Conservation (phyloP, 2,888 invertebrate species). For the Fragum whitleyi region DNA sequence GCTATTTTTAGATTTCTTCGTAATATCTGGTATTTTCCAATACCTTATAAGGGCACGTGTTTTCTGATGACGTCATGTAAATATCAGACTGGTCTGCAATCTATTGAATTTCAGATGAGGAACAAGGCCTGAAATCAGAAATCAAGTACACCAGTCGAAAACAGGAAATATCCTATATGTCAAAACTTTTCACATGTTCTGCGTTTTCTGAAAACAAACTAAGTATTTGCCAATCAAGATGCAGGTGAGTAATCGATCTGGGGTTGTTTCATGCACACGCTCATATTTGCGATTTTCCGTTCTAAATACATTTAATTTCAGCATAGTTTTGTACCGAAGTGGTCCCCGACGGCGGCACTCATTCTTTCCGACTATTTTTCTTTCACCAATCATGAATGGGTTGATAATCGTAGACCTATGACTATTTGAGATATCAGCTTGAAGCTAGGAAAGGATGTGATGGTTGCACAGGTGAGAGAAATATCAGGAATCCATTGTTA, state of each 20-base stretch:
- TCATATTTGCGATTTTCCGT: too few relatives aligned
- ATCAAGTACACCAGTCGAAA: not conserved
- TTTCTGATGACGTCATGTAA: constrained; percentile 38
- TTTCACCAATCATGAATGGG: too few relatives aligned
- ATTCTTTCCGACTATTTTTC: too few relatives aligned
- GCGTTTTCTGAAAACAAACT: not conserved
- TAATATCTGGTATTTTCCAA: not conserved
- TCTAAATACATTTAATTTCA: too few relatives aligned
- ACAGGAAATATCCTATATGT: constrained; percentile 14
- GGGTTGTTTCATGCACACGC: too few relatives aligned
- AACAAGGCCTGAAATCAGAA: not conserved
- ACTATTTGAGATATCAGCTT: too few relatives aligned
- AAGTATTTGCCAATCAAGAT: not conserved
- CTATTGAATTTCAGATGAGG: not conserved
- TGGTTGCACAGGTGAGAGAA: too few relatives aligned
- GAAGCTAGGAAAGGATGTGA: too few relatives aligned
- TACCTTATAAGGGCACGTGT: constrained; percentile 45
- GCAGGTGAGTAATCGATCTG: not conserved
- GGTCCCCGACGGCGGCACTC: too few relatives aligned
- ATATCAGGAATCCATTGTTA: too few relatives aligned
- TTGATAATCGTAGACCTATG: too few relatives aligned
- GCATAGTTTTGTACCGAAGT: too few relatives aligned
- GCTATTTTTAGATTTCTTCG: constrained; percentile 11
- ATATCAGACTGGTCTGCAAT: constrained; percentile 25
- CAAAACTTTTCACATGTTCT: constrained; percentile 1